Percentiles rank a stretch among this genome's conserved stretches.
Conservation (phyloP, 2,888 invertebrate species). For the Campoplex capitator region DNA sequence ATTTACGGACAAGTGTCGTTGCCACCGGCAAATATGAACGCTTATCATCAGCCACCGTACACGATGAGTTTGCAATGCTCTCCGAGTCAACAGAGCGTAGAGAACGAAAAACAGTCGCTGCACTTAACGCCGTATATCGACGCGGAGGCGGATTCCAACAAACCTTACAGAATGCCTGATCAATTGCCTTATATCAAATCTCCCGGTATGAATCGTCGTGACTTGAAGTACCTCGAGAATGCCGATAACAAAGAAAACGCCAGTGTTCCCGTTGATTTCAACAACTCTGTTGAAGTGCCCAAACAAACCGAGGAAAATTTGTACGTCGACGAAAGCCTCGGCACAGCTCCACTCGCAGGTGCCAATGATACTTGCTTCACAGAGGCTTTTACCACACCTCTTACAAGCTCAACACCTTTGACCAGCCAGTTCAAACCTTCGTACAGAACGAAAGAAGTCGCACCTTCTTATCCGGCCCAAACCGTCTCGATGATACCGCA, state of each 20-base stretch:
- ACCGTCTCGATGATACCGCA: constrained; percentile 66
- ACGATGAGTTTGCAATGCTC: constrained; percentile 70
- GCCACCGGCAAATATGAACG: constrained; percentile 71
- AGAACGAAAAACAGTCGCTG: constrained; percentile 77
- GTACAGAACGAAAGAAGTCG: constrained; percentile 75
- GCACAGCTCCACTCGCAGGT: constrained; percentile 77
- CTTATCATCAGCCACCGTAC: constrained; percentile 77
- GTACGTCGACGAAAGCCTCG: constrained; percentile 81
- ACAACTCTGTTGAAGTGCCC: constrained; percentile 74
- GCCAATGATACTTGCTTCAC: constrained; percentile 81
- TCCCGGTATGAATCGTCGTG: constrained; percentile 82
- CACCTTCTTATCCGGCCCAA: constrained; percentile 72
- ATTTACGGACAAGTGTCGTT: constrained; percentile 72
- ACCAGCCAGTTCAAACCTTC: constrained; percentile 79
- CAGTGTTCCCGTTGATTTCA: constrained; percentile 77
- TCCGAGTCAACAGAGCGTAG: constrained; percentile 71
- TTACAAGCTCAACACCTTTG: constrained; percentile 82
- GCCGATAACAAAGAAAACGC: constrained; percentile 83
- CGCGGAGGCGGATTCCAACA: constrained; percentile 74
- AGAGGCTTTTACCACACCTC: constrained; percentile 79
- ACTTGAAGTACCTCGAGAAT: constrained; percentile 81
- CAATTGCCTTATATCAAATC: constrained; percentile 83
- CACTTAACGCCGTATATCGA: constrained; percentile 78
- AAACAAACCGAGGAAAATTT: constrained; percentile 75
- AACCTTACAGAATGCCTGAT: constrained; percentile 81